Percentiles rank a stretch among this genome's conserved stretches.
Evolutionary conservation across 2,888 invertebrate species (phyloP).

Genomic region (Orthosia cruda): DNA sequence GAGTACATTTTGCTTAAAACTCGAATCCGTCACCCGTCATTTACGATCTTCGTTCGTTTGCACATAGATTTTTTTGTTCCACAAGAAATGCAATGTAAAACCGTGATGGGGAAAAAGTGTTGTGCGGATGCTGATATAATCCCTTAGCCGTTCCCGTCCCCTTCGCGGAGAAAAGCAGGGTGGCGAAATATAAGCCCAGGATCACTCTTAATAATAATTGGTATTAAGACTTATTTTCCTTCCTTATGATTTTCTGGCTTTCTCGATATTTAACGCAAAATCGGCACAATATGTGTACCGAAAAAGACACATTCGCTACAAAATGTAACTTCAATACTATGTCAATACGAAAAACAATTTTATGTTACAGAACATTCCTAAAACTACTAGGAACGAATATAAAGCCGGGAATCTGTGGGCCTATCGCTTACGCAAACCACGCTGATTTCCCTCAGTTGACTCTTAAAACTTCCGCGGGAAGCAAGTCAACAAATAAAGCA

Average conservation of each 20-base stretch:
- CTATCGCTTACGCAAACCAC: conserved; percentile 44
- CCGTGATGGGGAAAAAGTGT: conserved; percentile 18
- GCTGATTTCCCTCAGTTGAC: conserved; percentile 50
- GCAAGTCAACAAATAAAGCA: conserved; percentile 51
- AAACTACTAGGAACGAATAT: not conserved
- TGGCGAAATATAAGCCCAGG: conserved; percentile 21
- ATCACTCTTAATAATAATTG: conserved; percentile 34
- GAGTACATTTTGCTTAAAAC: not conserved
- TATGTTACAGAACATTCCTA: not conserved
- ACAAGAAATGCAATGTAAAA: conserved; percentile 13
- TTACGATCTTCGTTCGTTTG: conserved; percentile 1
- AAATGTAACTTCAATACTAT: not conserved
- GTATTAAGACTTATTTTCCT: conserved; percentile 19
- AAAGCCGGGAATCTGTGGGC: not conserved
- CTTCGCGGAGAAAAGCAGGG: conserved; percentile 1
- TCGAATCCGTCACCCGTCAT: not conserved
- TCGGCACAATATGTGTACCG: not conserved
- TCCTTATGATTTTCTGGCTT: conserved; percentile 9
- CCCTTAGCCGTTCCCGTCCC: conserved; percentile 9
- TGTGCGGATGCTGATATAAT: conserved; percentile 23
- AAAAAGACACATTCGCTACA: not conserved
- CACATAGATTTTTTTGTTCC: conserved; percentile 13
- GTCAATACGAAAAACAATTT: not conserved
- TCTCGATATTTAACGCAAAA: not conserved
- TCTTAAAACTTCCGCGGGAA: conserved; percentile 42